Percentiles rank a stretch among this genome's conserved stretches.
Conservation (phyloP, 1,140 invertebrate species). For the Caenorhabditis briggsae region DNA sequence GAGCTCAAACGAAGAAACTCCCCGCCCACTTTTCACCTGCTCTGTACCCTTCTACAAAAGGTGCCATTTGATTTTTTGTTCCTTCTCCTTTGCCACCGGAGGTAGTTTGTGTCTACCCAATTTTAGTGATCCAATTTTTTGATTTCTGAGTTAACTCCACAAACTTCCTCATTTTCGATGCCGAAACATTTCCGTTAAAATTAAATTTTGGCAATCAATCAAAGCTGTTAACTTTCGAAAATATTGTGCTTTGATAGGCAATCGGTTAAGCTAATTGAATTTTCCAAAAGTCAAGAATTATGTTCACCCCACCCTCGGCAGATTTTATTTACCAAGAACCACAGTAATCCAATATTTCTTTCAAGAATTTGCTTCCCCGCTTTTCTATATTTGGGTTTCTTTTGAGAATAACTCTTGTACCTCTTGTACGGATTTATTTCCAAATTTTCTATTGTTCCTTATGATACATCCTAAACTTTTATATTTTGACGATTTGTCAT, state of each 20-base stretch:
- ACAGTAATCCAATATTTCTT: background rate
- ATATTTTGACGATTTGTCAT: too few species aligned
- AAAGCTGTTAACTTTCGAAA: constrained; percentile 1
- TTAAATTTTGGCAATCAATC: constrained; percentile 17
- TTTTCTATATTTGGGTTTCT: background rate
- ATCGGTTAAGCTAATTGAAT: background rate
- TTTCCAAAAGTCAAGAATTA: background rate
- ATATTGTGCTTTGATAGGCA: background rate
- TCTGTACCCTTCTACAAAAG: background rate
- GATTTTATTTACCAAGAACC: background rate
- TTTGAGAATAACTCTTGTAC: background rate
- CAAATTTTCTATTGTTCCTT: background rate
- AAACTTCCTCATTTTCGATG: background rate
- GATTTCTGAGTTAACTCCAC: background rate
- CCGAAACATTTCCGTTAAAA: background rate
- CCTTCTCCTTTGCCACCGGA: background rate
- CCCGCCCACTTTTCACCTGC: constrained; percentile 14
- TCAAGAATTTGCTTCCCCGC: background rate
- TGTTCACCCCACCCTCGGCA: background rate
- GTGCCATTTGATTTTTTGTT: constrained; percentile 9
- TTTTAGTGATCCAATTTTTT: background rate
- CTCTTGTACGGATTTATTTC: background rate
- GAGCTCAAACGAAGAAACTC: background rate
- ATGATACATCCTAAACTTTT: background rate
- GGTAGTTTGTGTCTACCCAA: background rate